Evolutionary conservation across 2,113 vertebrate genomes (phyloP).

Genomic region (Talpa occidentalis): DNA sequence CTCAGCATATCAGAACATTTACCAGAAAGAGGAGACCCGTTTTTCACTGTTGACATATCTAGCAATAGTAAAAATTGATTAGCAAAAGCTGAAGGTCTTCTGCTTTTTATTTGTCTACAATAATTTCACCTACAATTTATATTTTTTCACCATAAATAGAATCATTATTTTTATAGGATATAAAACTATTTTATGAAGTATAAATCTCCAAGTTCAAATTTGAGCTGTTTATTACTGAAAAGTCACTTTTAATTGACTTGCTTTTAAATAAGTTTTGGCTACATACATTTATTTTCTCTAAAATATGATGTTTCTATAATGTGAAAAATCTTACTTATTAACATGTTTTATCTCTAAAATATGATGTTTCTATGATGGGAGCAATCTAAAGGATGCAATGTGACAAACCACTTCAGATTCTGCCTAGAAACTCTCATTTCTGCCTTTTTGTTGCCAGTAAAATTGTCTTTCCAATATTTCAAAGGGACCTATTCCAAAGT

Average conservation of each 20-base stretch:
- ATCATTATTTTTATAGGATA: neutral
- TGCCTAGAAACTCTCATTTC: neutral
- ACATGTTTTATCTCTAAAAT: no score
- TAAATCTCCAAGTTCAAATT: neutral
- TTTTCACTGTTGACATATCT: neutral
- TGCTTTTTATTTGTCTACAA: neutral
- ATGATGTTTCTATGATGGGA: no score
- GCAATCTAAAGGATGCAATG: no score
- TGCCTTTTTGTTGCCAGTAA: neutral
- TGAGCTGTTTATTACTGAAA: neutral
- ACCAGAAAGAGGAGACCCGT: neutral
- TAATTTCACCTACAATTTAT: neutral
- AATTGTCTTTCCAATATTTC: neutral
- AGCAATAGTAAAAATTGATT: neutral
- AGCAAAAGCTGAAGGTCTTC: neutral
- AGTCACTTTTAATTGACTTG: neutral
- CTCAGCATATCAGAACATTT: neutral
- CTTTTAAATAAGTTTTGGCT: neutral
- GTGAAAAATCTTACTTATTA: neutral
- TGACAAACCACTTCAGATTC: no score
- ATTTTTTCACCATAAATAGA: neutral
- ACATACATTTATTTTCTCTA: neutral
- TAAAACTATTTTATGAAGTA: neutral
- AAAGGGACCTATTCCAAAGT: neutral
- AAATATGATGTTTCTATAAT: neutral